These are phyloP conservation scores for Zaprionus obscuricornis DNA, from an alignment of 2,888 invertebrate genomes.

Conservation along the genomic window DNA sequence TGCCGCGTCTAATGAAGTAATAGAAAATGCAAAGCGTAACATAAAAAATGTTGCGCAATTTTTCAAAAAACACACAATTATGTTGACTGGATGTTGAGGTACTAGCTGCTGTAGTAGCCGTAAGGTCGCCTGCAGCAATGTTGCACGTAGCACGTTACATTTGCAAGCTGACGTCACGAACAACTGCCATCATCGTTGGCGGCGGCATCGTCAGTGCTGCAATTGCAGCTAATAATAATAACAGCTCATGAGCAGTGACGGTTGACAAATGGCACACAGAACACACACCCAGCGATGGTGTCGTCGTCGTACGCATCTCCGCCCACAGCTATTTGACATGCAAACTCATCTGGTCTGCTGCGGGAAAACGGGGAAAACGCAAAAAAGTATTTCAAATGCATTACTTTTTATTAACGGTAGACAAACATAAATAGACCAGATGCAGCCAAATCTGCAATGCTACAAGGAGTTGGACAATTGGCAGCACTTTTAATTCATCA, in stretches of 20 bases:
- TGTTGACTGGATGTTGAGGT: constrained; percentile 63
- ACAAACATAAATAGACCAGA: constrained; percentile 28
- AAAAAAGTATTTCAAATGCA: constrained; percentile 36
- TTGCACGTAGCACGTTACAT: constrained; percentile 16
- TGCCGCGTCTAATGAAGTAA: constrained; percentile 64
- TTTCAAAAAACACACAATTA: constrained; percentile 79
- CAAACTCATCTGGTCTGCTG: constrained; percentile 62
- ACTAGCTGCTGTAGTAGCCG: constrained; percentile 14
- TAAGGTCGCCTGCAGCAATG: constrained; percentile 23
- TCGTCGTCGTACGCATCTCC: too few species aligned
- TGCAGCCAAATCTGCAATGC: background rate
- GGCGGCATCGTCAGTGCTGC: constrained; percentile 38
- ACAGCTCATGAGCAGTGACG: constrained; percentile 77
- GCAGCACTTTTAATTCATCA: constrained; percentile 39
- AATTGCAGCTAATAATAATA: constrained; percentile 73
- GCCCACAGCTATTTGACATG: constrained; percentile 57
- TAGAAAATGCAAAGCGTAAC: constrained; percentile 73
- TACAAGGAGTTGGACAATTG: constrained; percentile 5
- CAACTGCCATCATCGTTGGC: constrained; percentile 37
- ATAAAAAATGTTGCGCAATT: constrained; percentile 76
- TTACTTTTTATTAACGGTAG: constrained; percentile 55
- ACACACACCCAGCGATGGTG: constrained; percentile 27
- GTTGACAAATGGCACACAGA: constrained; percentile 66
- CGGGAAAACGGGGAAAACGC: too few species aligned
- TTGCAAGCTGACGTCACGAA: constrained; percentile 30